Percentiles rank a stretch among this genome's conserved stretches.
phyloP scores from a whole-genome alignment of 2,113 vertebrate species.

The Platichthys flesus region DNA sequence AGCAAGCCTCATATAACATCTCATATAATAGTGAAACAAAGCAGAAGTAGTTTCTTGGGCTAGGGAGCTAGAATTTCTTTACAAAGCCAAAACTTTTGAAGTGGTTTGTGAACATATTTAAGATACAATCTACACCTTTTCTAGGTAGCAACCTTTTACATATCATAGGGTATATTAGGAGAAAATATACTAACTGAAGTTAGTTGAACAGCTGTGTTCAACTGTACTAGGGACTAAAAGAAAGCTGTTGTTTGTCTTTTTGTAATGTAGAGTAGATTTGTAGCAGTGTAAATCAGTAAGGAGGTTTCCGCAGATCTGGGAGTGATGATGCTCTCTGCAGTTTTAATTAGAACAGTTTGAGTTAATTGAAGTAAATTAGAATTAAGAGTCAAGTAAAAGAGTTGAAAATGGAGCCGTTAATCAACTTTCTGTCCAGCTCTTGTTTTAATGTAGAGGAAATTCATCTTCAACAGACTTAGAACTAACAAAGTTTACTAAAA shows the following conservation, averaged over 20 bases:
- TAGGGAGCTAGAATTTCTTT: no score
- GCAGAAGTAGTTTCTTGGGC: no score
- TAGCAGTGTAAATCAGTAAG: slow-evolving; percentile 8
- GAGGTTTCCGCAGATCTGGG: not conserved
- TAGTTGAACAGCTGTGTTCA: not conserved
- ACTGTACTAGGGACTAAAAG: not conserved
- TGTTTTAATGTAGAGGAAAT: not conserved
- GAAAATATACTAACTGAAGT: not conserved
- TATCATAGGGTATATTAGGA: no score
- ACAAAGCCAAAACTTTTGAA: no score
- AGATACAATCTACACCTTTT: not conserved
- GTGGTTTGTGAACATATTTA: no score
- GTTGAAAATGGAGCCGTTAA: not conserved
- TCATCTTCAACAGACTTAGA: slow-evolving; percentile 16
- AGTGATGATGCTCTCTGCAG: not conserved
- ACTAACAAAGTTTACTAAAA: slow-evolving; percentile 35
- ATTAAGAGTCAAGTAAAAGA: not conserved
- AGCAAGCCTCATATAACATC: no score
- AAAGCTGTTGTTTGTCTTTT: not conserved
- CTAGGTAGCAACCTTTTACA: not conserved
- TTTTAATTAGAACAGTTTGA: slow-evolving; percentile 2
- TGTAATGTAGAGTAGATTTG: not conserved
- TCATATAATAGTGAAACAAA: no score
- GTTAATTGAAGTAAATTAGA: not conserved
- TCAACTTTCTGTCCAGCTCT: not conserved